Percentiles rank a stretch among this genome's conserved stretches.
phyloP scores from a whole-genome alignment of 2,888 invertebrate species.

The Scaptomyza flava region DNA sequence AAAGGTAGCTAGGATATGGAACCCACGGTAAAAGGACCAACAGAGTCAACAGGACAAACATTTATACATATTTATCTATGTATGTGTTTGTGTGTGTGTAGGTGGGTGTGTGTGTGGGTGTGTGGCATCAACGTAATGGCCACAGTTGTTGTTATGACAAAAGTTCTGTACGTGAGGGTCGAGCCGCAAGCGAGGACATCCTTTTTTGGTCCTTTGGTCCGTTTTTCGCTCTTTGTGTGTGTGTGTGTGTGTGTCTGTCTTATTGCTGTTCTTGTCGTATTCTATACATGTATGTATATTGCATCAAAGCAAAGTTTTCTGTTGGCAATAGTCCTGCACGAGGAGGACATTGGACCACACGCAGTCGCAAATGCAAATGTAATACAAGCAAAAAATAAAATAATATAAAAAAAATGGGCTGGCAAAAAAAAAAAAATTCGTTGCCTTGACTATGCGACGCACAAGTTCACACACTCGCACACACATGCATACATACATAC shows the following conservation, averaged over 20 bases:
- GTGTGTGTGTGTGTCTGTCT: slow-evolving; percentile 13
- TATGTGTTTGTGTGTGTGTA: slow-evolving; percentile 7
- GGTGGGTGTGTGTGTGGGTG: too few relatives aligned
- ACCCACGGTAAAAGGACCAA: slow-evolving; percentile 58
- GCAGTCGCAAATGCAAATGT: slow-evolving; percentile 71
- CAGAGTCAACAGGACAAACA: slow-evolving; percentile 25
- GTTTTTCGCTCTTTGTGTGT: slow-evolving; percentile 42
- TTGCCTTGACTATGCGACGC: slow-evolving; percentile 55
- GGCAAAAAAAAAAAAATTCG: slow-evolving; percentile 51
- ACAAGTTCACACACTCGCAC: neutral
- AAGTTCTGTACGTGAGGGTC: slow-evolving; percentile 79
- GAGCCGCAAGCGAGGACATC: slow-evolving; percentile 70
- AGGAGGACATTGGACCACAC: slow-evolving; percentile 43
- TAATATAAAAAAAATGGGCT: slow-evolving; percentile 44
- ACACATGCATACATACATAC: neutral
- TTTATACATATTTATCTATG: slow-evolving; percentile 1
- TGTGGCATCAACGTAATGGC: slow-evolving; percentile 70
- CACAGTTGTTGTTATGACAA: slow-evolving; percentile 81
- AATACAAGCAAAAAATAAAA: slow-evolving; percentile 16
- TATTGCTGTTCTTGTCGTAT: slow-evolving; percentile 50
- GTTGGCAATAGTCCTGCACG: slow-evolving; percentile 48
- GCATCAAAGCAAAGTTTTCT: slow-evolving; percentile 76
- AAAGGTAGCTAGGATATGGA: slow-evolving; percentile 60
- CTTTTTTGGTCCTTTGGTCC: slow-evolving; percentile 58
- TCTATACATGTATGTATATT: slow-evolving; percentile 73